Percentiles rank a stretch among this genome's conserved stretches.
Evolutionary conservation across 2,888 invertebrate genomes (phyloP).

Genomic region (Stegana nigrithorax): DNA sequence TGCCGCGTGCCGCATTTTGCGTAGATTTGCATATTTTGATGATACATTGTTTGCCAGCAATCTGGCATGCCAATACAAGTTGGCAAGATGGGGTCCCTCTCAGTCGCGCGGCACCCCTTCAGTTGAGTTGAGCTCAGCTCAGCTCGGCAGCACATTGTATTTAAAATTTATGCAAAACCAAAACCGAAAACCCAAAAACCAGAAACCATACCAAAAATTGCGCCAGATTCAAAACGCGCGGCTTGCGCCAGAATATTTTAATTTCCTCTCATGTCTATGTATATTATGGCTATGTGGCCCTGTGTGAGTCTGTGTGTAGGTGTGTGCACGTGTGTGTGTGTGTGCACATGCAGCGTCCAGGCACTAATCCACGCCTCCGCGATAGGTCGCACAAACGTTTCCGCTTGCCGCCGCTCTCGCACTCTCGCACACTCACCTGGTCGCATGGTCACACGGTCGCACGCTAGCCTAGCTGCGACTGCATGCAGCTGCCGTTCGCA

Average conservation of each 20-base stretch:
- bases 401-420: constrained; percentile 20
- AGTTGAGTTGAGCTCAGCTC: no score
- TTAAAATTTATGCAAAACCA: constrained; percentile 52
- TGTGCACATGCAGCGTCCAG: no score
- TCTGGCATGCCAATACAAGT: not conserved
- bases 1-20: constrained; percentile 4
- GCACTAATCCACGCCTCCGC: not conserved
- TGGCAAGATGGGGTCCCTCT: no score
- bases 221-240: constrained; percentile 59
- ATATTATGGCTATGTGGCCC: no score
- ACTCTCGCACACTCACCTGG: constrained; percentile 20
- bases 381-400: not conserved
- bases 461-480: no score
- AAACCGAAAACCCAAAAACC: constrained; percentile 28
- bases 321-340: no score
- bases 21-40: constrained; percentile 56
- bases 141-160: no score
- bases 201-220: constrained; percentile 39
- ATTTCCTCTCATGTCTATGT: constrained; percentile 58
- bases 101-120: no score
- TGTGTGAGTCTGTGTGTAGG: not conserved
- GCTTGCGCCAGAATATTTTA: constrained; percentile 60
- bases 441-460: no score
- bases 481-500: constrained; percentile 44
- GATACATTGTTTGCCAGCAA: constrained; percentile 43